Evolutionary conservation across 2,113 vertebrate species (phyloP).

Genomic region (Charadrius vociferus): DNA sequence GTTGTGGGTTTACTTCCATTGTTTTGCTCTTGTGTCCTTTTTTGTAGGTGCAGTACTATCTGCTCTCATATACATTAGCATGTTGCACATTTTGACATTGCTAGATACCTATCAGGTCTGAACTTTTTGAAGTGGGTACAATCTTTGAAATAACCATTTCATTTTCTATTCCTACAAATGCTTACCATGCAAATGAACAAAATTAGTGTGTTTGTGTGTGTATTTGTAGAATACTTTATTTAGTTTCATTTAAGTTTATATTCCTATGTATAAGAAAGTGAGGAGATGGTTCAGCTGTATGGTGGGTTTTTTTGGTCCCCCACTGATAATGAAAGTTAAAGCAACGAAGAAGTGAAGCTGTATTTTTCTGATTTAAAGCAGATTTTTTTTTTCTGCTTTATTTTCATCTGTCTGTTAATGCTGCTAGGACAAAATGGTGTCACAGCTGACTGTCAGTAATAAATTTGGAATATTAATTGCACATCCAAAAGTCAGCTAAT

Average conservation of each 20-base stretch:
- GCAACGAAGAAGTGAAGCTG: not conserved
- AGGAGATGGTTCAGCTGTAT: not conserved
- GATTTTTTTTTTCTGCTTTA: not conserved
- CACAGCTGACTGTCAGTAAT: not conserved
- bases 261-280: not conserved
- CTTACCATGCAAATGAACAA: not conserved
- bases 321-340: not conserved
- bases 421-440: not conserved
- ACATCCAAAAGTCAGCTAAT: not conserved
- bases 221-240: not conserved
- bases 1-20: not conserved
- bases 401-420: not conserved
- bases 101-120: not conserved
- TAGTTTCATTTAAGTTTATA: not conserved
- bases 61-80: not conserved
- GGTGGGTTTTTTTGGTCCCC: no score
- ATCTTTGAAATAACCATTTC: not conserved
- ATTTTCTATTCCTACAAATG: not conserved
- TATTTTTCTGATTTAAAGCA: not conserved
- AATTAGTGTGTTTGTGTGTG: not conserved
- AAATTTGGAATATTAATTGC: not conserved
- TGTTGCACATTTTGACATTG: not conserved
- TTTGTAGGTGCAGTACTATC: not conserved
- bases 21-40: not conserved
- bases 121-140: not conserved